Evolutionary conservation across 2,888 invertebrate species (phyloP).

Genomic region (Dysmachus trigonus): DNA sequence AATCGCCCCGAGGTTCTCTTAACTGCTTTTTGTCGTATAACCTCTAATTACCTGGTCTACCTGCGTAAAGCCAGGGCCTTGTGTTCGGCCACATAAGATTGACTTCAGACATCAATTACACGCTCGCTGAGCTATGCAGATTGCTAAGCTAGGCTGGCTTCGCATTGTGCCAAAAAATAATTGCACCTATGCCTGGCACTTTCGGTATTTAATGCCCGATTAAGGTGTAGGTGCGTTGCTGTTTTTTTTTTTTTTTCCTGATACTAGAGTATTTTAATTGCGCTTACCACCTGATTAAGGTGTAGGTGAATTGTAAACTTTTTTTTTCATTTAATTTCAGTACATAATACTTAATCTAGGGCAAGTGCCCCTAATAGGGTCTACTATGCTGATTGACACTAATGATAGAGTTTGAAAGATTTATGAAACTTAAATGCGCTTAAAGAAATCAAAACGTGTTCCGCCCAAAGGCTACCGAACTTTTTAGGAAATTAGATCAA

Average conservation of each 20-base stretch:
- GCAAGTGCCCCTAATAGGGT: not conserved
- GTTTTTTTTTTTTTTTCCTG: not conserved
- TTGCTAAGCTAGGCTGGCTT: not conserved
- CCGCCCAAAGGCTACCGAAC: not conserved
- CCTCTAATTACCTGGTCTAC: not conserved
- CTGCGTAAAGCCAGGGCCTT: not conserved
- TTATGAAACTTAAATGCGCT: not conserved
- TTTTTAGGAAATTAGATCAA: not conserved
- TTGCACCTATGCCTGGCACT: not conserved
- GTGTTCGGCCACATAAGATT: not conserved
- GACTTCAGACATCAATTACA: not conserved
- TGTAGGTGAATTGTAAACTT: not conserved
- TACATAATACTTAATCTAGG: not conserved
- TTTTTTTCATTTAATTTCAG: not conserved
- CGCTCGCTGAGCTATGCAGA: not conserved
- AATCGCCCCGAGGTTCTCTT: not conserved
- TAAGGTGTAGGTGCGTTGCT: not conserved
- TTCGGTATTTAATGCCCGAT: not conserved
- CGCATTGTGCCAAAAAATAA: not conserved
- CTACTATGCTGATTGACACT: not conserved
- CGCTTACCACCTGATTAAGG: not conserved
- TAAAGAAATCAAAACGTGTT: not conserved
- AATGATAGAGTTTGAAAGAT: not conserved
- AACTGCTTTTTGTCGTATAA: not conserved
- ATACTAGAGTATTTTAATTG: not conserved